Evolutionary conservation across 2,888 invertebrate genomes (phyloP), one percentile per base, ranked within the genome.

Genomic region (Microctonus aethiopoides): DNA sequence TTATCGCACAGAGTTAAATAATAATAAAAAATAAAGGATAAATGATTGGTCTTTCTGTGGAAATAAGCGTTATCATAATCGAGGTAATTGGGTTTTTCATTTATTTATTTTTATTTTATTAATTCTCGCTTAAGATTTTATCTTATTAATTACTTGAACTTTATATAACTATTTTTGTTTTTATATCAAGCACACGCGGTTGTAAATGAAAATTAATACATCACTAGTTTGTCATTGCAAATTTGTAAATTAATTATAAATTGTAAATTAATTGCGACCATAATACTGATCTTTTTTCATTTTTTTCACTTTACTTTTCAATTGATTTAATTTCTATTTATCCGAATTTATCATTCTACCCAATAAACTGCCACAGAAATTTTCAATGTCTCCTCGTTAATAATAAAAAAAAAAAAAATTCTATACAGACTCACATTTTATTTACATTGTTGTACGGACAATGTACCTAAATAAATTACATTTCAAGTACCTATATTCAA

Each of bases 81-180:
- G 68, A 68, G 68, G 68, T 68, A 68, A 61, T 68, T 68, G 32
- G 54, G 68, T 61, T 68, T 34, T 60, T 20, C 46, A 16, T 46
- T n/a, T n/a, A n/a, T n/a, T 46, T 46, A n/a, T 46, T n/a, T 46
- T 46, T n/a, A 9, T n/a, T 34, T 54, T 36, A 36, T 56, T 16
- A 5, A 56, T 11, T 26, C 4, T 46, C 16, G 5, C 46, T 16
- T 20, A 46, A 16, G 20, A 7, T 16, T 39, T 46, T 16, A 46
- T 46, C 16, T 46, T 9, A 46, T 46, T 46, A 7, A 7, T 16
- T 46, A n/a, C 20, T 1, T n/a, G 6, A 46, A 5, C 7, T 20
- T 16, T 16, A 20, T 46, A n/a, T 16, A 46, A 16, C 2, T 46
- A 46, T 46, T n/a, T 46, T 3, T 46, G n/a, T n/a, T 46, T n/a